Conservation (phyloP, 2,888 invertebrate genomes). For the Smittia sp. region DNA sequence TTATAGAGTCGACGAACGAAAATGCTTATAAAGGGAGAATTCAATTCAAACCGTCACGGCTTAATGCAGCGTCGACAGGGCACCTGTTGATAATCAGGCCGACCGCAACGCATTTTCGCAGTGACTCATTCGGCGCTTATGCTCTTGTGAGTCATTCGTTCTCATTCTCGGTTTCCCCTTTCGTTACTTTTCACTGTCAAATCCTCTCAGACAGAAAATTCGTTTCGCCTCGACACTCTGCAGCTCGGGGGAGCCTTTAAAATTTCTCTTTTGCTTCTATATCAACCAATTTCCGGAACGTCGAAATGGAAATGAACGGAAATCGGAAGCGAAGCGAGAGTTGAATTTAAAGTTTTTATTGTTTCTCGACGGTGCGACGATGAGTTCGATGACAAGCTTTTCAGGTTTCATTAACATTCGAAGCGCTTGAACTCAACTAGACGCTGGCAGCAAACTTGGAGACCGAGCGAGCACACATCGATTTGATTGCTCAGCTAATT, state of each 20-base stretch:
- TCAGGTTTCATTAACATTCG: slow-evolving; percentile 17
- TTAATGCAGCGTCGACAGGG: neutral
- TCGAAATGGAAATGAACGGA: slow-evolving; percentile 11
- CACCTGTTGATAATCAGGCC: slow-evolving; percentile 36
- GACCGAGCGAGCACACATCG: neutral
- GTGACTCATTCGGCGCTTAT: neutral
- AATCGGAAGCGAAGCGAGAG: slow-evolving; percentile 30
- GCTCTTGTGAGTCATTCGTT: neutral
- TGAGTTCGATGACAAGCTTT: neutral
- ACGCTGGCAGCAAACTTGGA: neutral
- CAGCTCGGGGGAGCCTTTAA: neutral
- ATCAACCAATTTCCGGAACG: slow-evolving; percentile 31
- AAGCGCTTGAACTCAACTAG: neutral
- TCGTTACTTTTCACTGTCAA: neutral
- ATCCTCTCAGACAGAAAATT: neutral
- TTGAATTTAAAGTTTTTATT: neutral
- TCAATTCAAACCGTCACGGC: slow-evolving; percentile 1
- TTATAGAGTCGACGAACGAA: too few species aligned
- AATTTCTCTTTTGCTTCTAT: neutral
- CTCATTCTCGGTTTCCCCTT: neutral
- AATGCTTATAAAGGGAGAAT: neutral
- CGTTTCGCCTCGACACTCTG: neutral
- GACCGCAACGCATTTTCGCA: slow-evolving; percentile 15
- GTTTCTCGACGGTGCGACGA: neutral
- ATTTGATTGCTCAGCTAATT: slow-evolving; percentile 21